Percentiles rank a stretch among this genome's conserved stretches.
These are phyloP conservation scores for Callyntrura sp. DNA, from an alignment of 2,888 invertebrate species.

Conservation along the genomic window DNA sequence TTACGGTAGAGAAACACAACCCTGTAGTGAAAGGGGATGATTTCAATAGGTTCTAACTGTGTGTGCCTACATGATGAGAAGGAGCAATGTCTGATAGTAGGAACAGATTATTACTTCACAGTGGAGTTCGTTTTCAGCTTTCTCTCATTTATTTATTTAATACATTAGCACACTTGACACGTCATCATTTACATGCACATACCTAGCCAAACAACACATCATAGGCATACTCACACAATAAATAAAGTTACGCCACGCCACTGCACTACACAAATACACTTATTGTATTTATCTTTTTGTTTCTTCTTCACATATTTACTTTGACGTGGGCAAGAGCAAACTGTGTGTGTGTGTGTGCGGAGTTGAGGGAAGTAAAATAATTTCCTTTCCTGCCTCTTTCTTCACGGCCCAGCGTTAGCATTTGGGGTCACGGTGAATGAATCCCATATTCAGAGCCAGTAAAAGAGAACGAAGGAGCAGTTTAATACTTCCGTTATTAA, in stretches of 20 bases:
- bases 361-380: background rate
- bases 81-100: slow-evolving; percentile 5
- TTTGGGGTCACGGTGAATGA: slow-evolving; percentile 49
- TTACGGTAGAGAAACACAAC: background rate
- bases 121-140: background rate
- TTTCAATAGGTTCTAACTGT: slow-evolving; percentile 21
- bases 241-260: background rate
- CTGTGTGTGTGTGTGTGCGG: background rate
- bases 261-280: too few relatives aligned
- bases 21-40: slow-evolving; percentile 39
- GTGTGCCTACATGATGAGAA: background rate
- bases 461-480: slow-evolving; percentile 54
- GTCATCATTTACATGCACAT: background rate
- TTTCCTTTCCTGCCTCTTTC: background rate
- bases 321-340: background rate
- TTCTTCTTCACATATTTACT: background rate
- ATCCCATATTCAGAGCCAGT: slow-evolving; percentile 52
- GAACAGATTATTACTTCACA: slow-evolving; percentile 8
- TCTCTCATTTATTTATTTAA: slow-evolving; percentile 11
- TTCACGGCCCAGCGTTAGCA: slow-evolving; percentile 14
- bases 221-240: background rate
- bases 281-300: background rate
- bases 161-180: slow-evolving; percentile 6
- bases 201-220: background rate
- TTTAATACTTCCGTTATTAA: slow-evolving; percentile 67